Conservation (phyloP, 2,113 vertebrate genomes). For the Amia ocellicauda region DNA sequence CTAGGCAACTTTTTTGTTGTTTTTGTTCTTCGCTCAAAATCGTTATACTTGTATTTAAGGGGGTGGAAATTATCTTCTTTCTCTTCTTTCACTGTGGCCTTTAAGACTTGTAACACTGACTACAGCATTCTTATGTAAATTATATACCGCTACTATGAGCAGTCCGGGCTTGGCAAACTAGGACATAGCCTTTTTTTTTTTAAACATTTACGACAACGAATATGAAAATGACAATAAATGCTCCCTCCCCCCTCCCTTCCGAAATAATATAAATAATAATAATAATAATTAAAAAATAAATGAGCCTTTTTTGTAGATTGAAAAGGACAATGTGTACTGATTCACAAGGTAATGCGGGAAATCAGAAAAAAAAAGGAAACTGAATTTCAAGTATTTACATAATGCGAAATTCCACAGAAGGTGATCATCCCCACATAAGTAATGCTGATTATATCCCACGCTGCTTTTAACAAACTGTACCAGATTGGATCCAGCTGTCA, state of each 20-base stretch:
- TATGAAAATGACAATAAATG: conserved; percentile 84
- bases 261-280: too few relatives aligned
- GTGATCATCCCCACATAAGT: conserved; percentile 76
- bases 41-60: conserved; percentile 48
- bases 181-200: conserved; percentile 70
- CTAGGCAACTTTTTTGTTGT: not conserved
- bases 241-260: conserved; percentile 60
- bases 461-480: conserved; percentile 84
- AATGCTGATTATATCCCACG: conserved; percentile 85
- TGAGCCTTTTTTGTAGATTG: conserved; percentile 73
- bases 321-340: conserved; percentile 85
- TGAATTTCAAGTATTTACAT: conserved; percentile 94
- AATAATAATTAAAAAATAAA: conserved; percentile 60
- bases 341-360: conserved; percentile 71
- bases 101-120: conserved; percentile 66
- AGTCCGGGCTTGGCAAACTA: conserved; percentile 67
- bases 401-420: conserved; percentile 84
- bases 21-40: conserved; percentile 38
- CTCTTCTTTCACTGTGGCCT: conserved; percentile 39
- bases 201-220: conserved; percentile 80
- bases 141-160: conserved; percentile 35
- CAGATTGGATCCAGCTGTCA: conserved; percentile 89
- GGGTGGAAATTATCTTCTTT: conserved; percentile 41
- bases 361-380: conserved; percentile 61
- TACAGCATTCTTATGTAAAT: conserved; percentile 81